phyloP scores from a whole-genome alignment of 2,888 invertebrate species.

The Aspidapion aeneum region DNA sequence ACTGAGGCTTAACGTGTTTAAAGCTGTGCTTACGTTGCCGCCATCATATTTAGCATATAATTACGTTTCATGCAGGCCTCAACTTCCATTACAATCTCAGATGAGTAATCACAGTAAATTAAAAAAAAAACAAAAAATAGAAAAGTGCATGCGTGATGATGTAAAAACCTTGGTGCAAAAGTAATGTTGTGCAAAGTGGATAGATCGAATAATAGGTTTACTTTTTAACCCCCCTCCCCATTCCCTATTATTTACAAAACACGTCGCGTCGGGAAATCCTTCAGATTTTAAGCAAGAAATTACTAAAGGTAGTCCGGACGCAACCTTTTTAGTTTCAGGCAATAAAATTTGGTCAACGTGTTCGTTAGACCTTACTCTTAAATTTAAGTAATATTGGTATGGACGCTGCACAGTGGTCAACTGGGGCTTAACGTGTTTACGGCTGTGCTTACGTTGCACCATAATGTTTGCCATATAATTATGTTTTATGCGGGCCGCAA shows the following conservation, averaged over 20 bases:
- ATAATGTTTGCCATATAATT: conserved; percentile 70
- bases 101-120: conserved; percentile 74
- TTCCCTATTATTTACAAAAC: no score
- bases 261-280: no score
- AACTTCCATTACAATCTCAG: conserved; percentile 84
- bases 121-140: conserved; percentile 21
- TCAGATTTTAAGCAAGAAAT: no score
- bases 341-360: no score
- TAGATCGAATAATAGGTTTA: no score
- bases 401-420: conserved; percentile 73
- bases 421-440: conserved; percentile 50
- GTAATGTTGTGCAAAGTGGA: no score
- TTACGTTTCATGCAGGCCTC: conserved; percentile 80
- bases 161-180: no score
- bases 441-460: conserved; percentile 54
- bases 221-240: no score
- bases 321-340: no score
- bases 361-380: no score
- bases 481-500: conserved; percentile 79
- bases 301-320: no score
- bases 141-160: conserved; percentile 39
- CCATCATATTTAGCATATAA: conserved; percentile 73
- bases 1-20: conserved; percentile 47
- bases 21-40: conserved; percentile 57
- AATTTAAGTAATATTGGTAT: no score